Conservation (phyloP, 2,888 invertebrate genomes). For the Mythimna lalbum region DNA sequence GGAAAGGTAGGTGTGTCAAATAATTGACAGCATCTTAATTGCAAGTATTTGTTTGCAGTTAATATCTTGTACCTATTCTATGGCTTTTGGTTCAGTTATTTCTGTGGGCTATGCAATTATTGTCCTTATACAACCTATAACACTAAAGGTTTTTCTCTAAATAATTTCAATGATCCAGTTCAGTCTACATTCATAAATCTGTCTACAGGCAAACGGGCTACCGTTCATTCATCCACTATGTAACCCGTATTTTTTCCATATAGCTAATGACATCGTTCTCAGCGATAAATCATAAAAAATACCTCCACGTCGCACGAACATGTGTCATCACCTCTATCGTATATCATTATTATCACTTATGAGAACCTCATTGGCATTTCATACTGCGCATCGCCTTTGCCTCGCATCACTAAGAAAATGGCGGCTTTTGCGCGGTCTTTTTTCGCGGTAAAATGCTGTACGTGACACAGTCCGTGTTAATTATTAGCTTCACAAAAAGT, state of each 20-base stretch:
- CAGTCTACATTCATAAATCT: background rate
- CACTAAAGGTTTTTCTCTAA: background rate
- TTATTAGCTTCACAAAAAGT: slow-evolving; percentile 59
- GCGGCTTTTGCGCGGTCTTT: slow-evolving; percentile 41
- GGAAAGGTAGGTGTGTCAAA: slow-evolving; percentile 5
- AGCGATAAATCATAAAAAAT: slow-evolving; percentile 28
- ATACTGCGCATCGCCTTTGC: slow-evolving; percentile 33
- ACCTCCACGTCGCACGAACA: slow-evolving; percentile 11
- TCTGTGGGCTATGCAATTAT: background rate
- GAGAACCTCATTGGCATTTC: slow-evolving; percentile 44
- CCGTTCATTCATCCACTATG: background rate
- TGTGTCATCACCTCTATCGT: slow-evolving; percentile 46
- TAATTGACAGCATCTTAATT: slow-evolving; percentile 21
- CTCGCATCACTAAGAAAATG: slow-evolving; percentile 63
- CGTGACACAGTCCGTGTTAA: slow-evolving; percentile 61
- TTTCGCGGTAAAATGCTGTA: slow-evolving; percentile 51
- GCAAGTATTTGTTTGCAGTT: slow-evolving; percentile 5
- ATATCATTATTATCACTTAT: slow-evolving; percentile 43
- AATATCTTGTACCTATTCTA: background rate
- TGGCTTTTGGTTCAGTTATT: background rate
- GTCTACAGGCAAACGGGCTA: background rate
- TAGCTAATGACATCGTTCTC: slow-evolving; percentile 12
- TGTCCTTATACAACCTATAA: background rate
- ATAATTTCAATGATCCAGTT: slow-evolving; percentile 4
- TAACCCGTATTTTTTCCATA: slow-evolving; percentile 32